These are phyloP conservation scores for Ivindomyrus marchei DNA, from an alignment of 2,113 vertebrate genomes.

Conservation along the genomic window DNA sequence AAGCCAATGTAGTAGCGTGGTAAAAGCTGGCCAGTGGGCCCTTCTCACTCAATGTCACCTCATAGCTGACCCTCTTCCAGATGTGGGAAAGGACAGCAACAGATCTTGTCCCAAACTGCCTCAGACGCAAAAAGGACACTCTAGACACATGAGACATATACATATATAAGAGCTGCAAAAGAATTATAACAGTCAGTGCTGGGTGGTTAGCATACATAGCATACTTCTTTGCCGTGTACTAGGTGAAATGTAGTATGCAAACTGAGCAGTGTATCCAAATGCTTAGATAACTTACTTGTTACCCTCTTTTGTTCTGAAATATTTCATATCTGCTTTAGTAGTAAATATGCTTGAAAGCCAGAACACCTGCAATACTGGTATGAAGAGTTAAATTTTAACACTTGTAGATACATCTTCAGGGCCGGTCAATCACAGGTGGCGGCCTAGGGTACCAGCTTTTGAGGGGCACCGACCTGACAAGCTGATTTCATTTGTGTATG, in stretches of 20 bases:
- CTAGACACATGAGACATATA: not conserved
- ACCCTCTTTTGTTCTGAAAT: not conserved
- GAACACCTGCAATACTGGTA: not conserved
- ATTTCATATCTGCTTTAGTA: not conserved
- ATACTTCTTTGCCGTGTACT: not conserved
- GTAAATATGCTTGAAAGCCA: not conserved
- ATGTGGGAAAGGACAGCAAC: not conserved
- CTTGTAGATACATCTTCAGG: not conserved
- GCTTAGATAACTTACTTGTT: not conserved
- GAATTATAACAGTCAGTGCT: not conserved
- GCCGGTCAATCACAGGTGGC: not conserved
- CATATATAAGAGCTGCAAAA: not conserved
- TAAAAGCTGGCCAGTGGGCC: not conserved
- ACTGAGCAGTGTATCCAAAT: not conserved
- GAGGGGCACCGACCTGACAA: not conserved
- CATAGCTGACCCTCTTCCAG: conserved; percentile 1
- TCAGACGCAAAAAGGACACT: not conserved
- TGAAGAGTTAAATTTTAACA: not conserved
- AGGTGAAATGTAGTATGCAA: not conserved
- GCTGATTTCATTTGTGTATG: not conserved
- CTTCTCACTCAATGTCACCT: not conserved
- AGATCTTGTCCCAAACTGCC: not conserved
- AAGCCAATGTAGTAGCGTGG: not conserved
- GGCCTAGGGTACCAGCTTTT: not conserved
- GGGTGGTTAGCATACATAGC: not conserved